Conservation (phyloP, 1,140 invertebrate genomes). For the Acarapis woodi region DNA sequence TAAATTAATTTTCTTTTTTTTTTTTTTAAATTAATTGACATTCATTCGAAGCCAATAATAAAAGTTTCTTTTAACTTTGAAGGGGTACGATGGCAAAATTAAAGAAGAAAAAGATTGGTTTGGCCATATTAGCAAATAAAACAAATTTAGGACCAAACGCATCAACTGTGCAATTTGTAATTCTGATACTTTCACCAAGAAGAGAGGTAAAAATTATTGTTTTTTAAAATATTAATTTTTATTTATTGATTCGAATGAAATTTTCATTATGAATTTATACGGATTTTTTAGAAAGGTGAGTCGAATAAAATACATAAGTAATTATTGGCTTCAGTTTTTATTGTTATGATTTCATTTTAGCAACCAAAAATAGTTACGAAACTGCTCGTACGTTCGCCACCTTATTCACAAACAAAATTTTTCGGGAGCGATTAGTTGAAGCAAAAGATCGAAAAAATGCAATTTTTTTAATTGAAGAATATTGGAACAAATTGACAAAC, state of each 20-base stretch:
- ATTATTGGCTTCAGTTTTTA: not conserved
- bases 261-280: not conserved
- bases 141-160: not conserved
- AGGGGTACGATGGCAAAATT: not conserved
- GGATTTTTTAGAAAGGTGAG: too few species aligned
- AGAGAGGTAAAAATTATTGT: not conserved
- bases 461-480: not conserved
- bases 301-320: too few species aligned
- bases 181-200: not conserved
- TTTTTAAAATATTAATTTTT: not conserved
- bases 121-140: not conserved
- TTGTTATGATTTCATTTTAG: not conserved
- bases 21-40: not conserved
- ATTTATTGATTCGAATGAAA: not conserved
- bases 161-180: not conserved
- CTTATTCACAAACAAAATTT: conserved; percentile 10
- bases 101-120: not conserved
- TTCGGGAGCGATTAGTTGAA: conserved; percentile 10
- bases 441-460: conserved; percentile 2
- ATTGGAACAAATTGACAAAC: not conserved
- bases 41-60: not conserved
- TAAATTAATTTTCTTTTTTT: too few species aligned
- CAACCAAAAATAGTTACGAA: conserved; percentile 14
- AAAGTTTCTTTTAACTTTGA: not conserved
- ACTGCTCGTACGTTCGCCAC: conserved; percentile 15